Percentiles rank a stretch among this genome's conserved stretches.
Conservation (phyloP, 37 sponge, comb jelly and placozoan species). For the Hormiphora californensis region DNA sequence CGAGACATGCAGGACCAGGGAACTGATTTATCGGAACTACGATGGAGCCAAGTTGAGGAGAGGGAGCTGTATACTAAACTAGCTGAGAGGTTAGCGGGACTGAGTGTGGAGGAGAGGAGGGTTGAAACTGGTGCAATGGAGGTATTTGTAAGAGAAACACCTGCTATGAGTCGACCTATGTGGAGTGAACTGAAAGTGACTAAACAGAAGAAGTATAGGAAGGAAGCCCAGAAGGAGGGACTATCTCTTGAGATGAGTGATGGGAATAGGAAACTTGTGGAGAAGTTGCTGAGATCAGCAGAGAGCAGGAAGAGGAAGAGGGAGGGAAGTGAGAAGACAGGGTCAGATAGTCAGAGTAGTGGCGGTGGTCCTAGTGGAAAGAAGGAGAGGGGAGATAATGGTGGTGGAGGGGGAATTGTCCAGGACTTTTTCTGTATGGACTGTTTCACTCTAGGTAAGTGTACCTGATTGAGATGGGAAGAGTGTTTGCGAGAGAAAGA, state of each 20-base stretch:
- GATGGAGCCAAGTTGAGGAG: no score
- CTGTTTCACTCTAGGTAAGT: conserved; percentile 33
- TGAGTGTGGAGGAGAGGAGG: not conserved
- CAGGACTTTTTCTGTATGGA: conserved; percentile 33
- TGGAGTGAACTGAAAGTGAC: not conserved
- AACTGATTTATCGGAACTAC: no score
- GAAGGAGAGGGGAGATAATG: conserved; percentile 28
- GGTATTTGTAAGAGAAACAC: not conserved
- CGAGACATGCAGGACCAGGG: no score
- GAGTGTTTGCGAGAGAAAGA: no score
- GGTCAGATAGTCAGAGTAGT: not conserved
- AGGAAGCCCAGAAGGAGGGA: not conserved
- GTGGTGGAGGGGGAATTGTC: no score
- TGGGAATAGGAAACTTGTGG: not conserved
- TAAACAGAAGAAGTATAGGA: not conserved
- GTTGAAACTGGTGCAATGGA: not conserved
- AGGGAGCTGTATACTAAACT: not conserved
- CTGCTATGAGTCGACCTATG: not conserved
- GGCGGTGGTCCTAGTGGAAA: conserved; percentile 5
- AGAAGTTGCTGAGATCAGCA: not conserved
- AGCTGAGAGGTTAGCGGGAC: not conserved
- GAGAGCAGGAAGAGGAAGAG: conserved; percentile 39
- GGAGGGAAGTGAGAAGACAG: no score
- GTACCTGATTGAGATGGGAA: no score
- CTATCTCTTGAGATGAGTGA: not conserved